Percentiles rank a stretch among this genome's conserved stretches.
Conservation (phyloP, 2,888 invertebrate species). For the Celastrina argiolus region DNA sequence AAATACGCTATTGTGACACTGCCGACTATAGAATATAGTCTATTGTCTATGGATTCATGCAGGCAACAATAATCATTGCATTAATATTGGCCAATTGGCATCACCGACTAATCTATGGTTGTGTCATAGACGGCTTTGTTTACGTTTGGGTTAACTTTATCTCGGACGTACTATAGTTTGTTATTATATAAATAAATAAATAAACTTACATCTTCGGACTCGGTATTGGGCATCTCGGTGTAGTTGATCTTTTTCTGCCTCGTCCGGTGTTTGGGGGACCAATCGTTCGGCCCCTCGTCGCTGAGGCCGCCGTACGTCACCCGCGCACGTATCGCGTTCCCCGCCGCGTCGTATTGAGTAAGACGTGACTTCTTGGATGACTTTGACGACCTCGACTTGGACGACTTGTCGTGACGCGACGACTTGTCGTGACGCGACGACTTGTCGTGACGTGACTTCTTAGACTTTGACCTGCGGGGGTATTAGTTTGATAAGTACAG, state of each 20-base stretch:
- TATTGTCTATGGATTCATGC: no score
- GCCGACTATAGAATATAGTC: no score
- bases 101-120: no score
- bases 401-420: constrained; percentile 30
- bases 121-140: no score
- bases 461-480: constrained; percentile 37
- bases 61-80: no score
- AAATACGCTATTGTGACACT: no score
- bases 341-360: constrained; percentile 61
- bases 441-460: constrained; percentile 33
- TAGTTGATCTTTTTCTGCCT: constrained; percentile 86
- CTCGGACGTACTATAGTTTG: no score
- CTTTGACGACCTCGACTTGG: constrained; percentile 41
- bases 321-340: constrained; percentile 58
- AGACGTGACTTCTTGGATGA: constrained; percentile 46
- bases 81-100: no score
- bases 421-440: constrained; percentile 33
- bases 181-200: no score
- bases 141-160: no score
- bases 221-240: constrained; percentile 85
- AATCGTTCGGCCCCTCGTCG: constrained; percentile 72
- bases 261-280: constrained; percentile 81
- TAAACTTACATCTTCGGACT: constrained; percentile 82
- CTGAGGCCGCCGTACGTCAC: constrained; percentile 79
- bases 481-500: background rate